Percentiles rank a stretch among this genome's conserved stretches.
These are phyloP conservation scores for Cirrhinus molitorella DNA, from an alignment of 2,797 vertebrate genomes.

Conservation along the genomic window DNA sequence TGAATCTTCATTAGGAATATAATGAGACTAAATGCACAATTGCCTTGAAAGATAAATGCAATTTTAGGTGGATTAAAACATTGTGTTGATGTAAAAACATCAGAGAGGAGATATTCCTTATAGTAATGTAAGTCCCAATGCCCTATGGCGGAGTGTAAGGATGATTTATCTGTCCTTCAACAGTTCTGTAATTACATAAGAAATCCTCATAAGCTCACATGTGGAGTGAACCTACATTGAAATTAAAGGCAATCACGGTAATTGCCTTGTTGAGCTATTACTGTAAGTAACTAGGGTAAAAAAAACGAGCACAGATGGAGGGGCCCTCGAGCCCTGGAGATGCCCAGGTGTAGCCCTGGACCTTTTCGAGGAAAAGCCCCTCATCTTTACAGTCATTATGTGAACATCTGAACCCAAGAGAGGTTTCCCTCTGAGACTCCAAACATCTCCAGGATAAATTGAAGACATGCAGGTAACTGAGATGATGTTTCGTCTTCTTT, in stretches of 20 bases:
- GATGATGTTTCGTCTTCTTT: background rate
- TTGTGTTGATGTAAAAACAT: constrained; percentile 4
- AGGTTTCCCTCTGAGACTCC: background rate
- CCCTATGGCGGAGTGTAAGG: background rate
- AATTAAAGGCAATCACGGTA: constrained; percentile 56
- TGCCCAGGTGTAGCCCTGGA: constrained; percentile 38
- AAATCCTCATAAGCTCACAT: constrained; percentile 45
- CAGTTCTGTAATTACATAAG: constrained; percentile 20
- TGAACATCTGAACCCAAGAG: constrained; percentile 35
- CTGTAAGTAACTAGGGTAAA: constrained; percentile 48
- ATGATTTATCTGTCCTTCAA: constrained; percentile 30
- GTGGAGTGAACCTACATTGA: constrained; percentile 29
- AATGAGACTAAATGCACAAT: constrained; percentile 12
- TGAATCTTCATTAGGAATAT: constrained; percentile 1
- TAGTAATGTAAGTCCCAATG: background rate
- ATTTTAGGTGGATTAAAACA: constrained; percentile 29
- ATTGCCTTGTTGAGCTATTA: constrained; percentile 54
- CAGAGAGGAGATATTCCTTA: background rate
- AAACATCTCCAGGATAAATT: background rate
- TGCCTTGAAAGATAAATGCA: background rate
- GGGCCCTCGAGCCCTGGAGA: constrained; percentile 18
- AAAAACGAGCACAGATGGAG: constrained; percentile 51
- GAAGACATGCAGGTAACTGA: background rate
- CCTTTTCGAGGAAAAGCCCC: constrained; percentile 29
- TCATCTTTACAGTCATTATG: constrained; percentile 27